These are phyloP conservation scores for Osmoderma eremita DNA, from an alignment of 2,888 invertebrate species.

Conservation along the genomic window DNA sequence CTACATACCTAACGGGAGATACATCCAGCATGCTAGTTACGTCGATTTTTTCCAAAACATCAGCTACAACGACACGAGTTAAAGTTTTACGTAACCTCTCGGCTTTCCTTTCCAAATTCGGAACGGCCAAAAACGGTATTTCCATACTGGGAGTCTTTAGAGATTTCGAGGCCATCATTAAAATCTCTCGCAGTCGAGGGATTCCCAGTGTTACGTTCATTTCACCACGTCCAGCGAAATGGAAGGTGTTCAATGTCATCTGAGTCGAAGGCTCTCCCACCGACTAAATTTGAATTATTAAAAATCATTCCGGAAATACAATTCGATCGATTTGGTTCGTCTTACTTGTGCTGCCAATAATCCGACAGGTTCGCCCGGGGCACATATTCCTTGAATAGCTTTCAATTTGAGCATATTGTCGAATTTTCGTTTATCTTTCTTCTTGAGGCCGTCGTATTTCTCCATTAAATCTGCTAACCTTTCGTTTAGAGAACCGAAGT, in stretches of 20 bases:
- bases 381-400: slow-evolving; percentile 78
- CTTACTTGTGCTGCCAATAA: slow-evolving; percentile 87
- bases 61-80: slow-evolving; percentile 80
- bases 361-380: slow-evolving; percentile 97
- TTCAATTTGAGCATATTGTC: slow-evolving; percentile 80
- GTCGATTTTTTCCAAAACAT: slow-evolving; percentile 79
- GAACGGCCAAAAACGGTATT: slow-evolving; percentile 77
- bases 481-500: slow-evolving; percentile 88
- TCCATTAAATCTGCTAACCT: slow-evolving; percentile 76
- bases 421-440: slow-evolving; percentile 63
- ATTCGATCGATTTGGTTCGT: not conserved
- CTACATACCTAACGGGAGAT: slow-evolving; percentile 66
- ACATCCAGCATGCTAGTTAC: slow-evolving; percentile 71
- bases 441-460: slow-evolving; percentile 45
- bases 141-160: slow-evolving; percentile 98
- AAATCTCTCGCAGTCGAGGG: slow-evolving; percentile 93
- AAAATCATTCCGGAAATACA: not conserved
- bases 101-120: slow-evolving; percentile 67
- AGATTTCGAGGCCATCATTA: slow-evolving; percentile 94
- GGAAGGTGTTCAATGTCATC: slow-evolving; percentile 99
- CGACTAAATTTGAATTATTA: slow-evolving; percentile 65
- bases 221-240: slow-evolving; percentile 99
- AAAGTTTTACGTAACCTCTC: slow-evolving; percentile 78
- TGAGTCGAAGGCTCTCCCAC: slow-evolving; percentile 99
- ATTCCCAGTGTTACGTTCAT: slow-evolving; percentile 99